phyloP scores from a whole-genome alignment of 2,113 vertebrate species.

The Macrotis lagotis region DNA sequence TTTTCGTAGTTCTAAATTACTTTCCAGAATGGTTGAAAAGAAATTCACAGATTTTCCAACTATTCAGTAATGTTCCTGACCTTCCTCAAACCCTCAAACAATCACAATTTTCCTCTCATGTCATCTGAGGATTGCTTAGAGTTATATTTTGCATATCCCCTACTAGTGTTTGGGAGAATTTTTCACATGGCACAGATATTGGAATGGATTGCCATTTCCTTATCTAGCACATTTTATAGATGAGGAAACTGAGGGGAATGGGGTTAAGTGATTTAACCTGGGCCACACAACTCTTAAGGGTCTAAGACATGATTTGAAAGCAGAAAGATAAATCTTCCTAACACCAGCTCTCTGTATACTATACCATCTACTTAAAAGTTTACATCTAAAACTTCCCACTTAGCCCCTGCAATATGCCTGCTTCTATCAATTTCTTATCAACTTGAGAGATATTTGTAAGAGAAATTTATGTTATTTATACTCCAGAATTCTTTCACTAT shows the following conservation, averaged over 20 bases:
- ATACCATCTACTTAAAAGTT: background rate
- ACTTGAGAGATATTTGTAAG: background rate
- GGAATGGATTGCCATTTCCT: too few relatives aligned
- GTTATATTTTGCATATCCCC: background rate
- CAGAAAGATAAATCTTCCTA: background rate
- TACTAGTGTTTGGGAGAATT: background rate
- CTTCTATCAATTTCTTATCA: background rate
- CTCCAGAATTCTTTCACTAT: background rate
- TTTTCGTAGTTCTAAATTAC: background rate
- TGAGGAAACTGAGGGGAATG: background rate
- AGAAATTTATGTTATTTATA: background rate
- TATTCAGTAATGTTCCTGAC: background rate
- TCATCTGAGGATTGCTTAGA: background rate
- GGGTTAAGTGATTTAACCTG: background rate
- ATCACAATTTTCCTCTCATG: background rate
- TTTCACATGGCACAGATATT: background rate
- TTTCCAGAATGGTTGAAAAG: background rate
- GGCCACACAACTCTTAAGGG: background rate
- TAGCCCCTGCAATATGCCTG: background rate
- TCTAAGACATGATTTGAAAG: background rate
- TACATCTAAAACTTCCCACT: background rate
- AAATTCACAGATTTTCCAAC: background rate
- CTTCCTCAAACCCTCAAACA: background rate
- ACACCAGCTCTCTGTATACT: background rate
- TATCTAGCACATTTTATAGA: too few relatives aligned